Evolutionary conservation across 1,140 invertebrate genomes (phyloP).

Genomic region (Diorhabda carinulata): DNA sequence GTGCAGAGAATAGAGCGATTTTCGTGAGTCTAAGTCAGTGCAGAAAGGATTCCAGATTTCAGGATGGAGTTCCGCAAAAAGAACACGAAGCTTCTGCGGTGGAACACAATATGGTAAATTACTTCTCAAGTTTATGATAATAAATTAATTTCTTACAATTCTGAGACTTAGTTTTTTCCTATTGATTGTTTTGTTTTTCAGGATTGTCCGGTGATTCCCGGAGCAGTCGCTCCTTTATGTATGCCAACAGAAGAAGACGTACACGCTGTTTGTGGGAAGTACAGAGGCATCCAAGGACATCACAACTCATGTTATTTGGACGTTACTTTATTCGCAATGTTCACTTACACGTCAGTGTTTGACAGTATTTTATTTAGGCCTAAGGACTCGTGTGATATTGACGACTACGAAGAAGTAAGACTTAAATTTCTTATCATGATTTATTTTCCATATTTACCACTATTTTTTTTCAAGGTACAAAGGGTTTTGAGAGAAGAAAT

Average conservation of each 20-base stretch:
- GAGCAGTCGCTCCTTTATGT: constrained; percentile 73
- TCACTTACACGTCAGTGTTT: constrained; percentile 92
- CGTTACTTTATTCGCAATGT: constrained; percentile 95
- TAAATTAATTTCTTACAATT: too few relatives aligned
- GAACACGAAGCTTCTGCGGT: constrained; percentile 46
- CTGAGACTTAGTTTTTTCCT: too few relatives aligned
- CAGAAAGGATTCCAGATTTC: constrained; percentile 71
- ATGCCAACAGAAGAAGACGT: constrained; percentile 58
- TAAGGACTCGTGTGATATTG: constrained; percentile 68
- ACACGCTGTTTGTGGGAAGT: constrained; percentile 68
- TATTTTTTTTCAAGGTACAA: constrained; percentile 54
- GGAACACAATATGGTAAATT: constrained; percentile 18
- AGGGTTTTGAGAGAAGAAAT: constrained; percentile 90
- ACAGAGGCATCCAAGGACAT: constrained; percentile 91
- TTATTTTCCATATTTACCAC: background rate
- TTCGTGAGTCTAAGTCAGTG: constrained; percentile 77
- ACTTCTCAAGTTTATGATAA: background rate
- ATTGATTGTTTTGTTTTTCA: constrained; percentile 22
- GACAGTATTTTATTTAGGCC: constrained; percentile 82
- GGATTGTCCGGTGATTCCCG: constrained; percentile 73
- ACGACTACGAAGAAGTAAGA: constrained; percentile 75
- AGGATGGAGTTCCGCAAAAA: constrained; percentile 54
- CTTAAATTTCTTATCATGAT: background rate
- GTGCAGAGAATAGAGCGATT: constrained; percentile 65
- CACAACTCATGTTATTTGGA: constrained; percentile 98